Percentiles rank a stretch among this genome's conserved stretches.
Conservation (phyloP, 2,797 vertebrate genomes). For the Enteromius afrohamiltoni region DNA sequence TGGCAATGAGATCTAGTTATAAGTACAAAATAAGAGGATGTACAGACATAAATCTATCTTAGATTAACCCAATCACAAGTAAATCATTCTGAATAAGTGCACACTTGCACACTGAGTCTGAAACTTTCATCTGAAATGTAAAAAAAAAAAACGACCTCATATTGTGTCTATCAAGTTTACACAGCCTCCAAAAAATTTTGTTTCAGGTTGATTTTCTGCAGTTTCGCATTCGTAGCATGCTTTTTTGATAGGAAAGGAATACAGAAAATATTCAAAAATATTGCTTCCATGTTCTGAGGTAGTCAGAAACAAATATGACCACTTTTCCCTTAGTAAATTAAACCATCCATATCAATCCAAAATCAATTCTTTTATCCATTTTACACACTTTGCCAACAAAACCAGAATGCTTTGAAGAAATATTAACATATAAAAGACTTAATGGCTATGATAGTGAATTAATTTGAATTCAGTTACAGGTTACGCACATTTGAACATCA, state of each 20-base stretch:
- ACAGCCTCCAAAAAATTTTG: too few species aligned
- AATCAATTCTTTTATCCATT: not conserved
- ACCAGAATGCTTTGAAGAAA: too few species aligned
- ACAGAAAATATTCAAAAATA: not conserved
- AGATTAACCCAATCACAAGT: not conserved
- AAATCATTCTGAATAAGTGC: not conserved
- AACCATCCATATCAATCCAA: not conserved
- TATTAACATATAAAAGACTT: not conserved
- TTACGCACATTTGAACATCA: not conserved
- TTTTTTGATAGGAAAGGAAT: too few species aligned
- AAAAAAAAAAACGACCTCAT: too few species aligned
- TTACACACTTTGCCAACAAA: not conserved
- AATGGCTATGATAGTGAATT: not conserved
- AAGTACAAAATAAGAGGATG: not conserved
- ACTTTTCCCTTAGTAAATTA: not conserved
- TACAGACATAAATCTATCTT: not conserved
- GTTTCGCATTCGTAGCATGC: too few species aligned
- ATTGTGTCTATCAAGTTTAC: too few species aligned
- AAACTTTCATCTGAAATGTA: too few species aligned
- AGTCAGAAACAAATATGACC: not conserved
- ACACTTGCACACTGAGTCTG: too few species aligned
- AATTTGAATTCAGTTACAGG: not conserved
- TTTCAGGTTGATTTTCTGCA: too few species aligned
- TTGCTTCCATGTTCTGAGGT: not conserved
- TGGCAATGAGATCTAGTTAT: not conserved